Base-by-base conservation (phyloP, 2,888 invertebrate genomes). In the Cephus nigrinus region DNA sequence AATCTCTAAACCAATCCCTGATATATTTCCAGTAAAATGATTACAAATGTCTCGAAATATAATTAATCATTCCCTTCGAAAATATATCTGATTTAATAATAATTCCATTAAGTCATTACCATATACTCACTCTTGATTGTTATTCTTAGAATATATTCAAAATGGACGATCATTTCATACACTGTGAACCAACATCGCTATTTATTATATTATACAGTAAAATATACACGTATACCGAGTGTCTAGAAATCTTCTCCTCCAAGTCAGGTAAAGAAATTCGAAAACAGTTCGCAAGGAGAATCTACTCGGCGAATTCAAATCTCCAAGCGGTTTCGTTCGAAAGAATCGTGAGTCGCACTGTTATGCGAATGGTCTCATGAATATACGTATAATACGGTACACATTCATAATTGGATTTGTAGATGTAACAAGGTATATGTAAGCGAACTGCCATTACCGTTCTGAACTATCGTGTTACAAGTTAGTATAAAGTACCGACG, bases 401-500 rank as follows among this genome's bases (percentile, higher is more conserved):
- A 33, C 71, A 23, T 55, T 55, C 23, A 23, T 55, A 55, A 23
- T 55, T 55, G 23, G 15, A 55, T 55, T 55, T 23, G 12, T 71
- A 15, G 71, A 31, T 31, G 32, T 69, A 69, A 30, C 69, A 32
- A 69, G 69, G 12, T 69, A 30, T 32, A 69, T 31, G 71, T 15
- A 11, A 32, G 31, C 31, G 30, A 71, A 71, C 71, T 9, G 71
- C 71, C 71, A 33, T 71, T 71, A 30, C 5, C 12, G 71, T 71
- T 30, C 12, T 30, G 31, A 55, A 71, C 71, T 71, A 71, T 71
- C 71, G 32, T 71, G 15, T 71, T 71, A 71, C 71, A 71, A 71
- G 31, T 71, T 71, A 71, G 71, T 71, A 71, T 32, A 15, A 71
- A 71, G 71, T 71, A 71, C 32, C 71, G 71, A 30, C 71, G 71